Percentiles rank a stretch among this genome's conserved stretches.
phyloP scores from a whole-genome alignment of 1,140 invertebrate species.

The Macrostomum lignano region DNA sequence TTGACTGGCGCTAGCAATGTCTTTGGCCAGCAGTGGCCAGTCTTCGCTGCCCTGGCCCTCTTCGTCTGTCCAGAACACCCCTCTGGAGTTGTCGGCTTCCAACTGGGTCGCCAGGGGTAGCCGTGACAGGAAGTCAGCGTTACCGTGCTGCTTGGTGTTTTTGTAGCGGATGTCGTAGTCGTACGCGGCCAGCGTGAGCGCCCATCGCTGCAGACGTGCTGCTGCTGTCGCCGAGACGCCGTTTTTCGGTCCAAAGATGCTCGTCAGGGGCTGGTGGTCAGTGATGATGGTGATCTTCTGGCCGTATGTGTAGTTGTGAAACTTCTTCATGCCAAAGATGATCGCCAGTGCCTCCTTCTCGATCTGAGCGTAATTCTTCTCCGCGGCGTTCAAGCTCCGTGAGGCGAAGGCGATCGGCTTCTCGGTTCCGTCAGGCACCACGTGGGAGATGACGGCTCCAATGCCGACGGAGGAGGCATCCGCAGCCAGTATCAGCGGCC shows the following conservation, averaged over 20 bases:
- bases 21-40: constrained; percentile 2
- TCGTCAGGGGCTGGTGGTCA: constrained; percentile 20
- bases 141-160: constrained; percentile 10
- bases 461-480: constrained; percentile 17
- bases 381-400: constrained; percentile 17
- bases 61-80: too few relatives aligned
- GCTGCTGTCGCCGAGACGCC: constrained; percentile 11
- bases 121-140: constrained; percentile 13
- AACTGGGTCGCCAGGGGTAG: constrained; percentile 9
- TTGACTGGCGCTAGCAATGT: constrained; percentile 1
- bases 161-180: constrained; percentile 17
- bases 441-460: constrained; percentile 15
- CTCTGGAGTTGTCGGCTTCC: too few relatives aligned
- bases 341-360: constrained; percentile 33
- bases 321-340: constrained; percentile 30
- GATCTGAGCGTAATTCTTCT: constrained; percentile 28
- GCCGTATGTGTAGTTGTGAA: constrained; percentile 30
- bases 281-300: constrained; percentile 14
- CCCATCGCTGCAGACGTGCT: constrained; percentile 17
- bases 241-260: constrained; percentile 11
- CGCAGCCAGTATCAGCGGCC: constrained; percentile 11
- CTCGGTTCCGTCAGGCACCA: constrained; percentile 11
- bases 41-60: too few relatives aligned
- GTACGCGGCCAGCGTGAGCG: constrained; percentile 15
- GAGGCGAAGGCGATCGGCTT: constrained; percentile 24